Evolutionary conservation across 2,888 invertebrate genomes (phyloP), one percentile per base, ranked within the genome.

Genomic region (Leuctra nigra): DNA sequence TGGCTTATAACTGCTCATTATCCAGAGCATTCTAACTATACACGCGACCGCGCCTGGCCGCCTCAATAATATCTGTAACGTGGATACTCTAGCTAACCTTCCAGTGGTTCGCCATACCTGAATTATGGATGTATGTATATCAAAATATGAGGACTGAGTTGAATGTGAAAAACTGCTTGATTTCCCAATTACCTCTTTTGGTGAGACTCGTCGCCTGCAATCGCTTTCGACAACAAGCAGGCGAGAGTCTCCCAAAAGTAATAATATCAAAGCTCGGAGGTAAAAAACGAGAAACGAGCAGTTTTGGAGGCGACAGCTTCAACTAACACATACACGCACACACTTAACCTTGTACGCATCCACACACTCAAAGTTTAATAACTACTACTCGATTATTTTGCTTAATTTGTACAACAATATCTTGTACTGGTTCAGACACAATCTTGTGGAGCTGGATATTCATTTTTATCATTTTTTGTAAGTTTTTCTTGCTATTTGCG

Each of bases 391-490:
- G 53, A 46, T 41, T 41, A 41, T 53, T 53, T 54, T 58, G 56
- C 55, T 58, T 61, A 58, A 55, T 61, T 61, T 61, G 58, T 61
- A 58, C 59, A 62, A 60, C 59, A 61, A 57, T 56, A 56, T 59
- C 60, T 61, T 61, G 60, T 61, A 61, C 60, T 61, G 58, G 54
- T 53, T 56, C 61, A 61, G 55, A 60, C 56, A 60, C 54, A 57
- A n/a, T n/a, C n/a, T n/a, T 38, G 50, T 55, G 14, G 24, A 23
- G 14, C 29, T 58, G 54, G 29, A 56, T 56, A 54, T 54, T 50
- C 52, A 46, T 47, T 22, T 44, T 52, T 35, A 54, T 57, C 35
- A 47, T 57, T 55, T 24, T 38, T 53, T 24, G 50, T 20, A 46
- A 20, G 16, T 41, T 41, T 41, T 41, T 20, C 20, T 41, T 41